Base-by-base conservation (phyloP, 2,113 vertebrate genomes). In the Octodon degus region DNA sequence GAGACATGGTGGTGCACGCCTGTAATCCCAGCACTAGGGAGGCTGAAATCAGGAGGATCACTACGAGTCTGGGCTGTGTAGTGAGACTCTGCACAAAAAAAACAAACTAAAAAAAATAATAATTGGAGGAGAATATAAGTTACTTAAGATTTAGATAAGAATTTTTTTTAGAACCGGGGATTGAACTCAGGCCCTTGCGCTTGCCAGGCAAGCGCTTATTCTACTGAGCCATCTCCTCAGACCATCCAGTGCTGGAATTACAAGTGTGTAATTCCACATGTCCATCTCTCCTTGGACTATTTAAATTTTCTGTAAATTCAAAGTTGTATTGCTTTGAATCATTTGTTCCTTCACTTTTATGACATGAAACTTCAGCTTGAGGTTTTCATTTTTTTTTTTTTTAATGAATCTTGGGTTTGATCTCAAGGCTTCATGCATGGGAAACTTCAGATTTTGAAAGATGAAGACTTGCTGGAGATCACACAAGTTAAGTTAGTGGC, bases 301-400 rank as follows among this genome's bases (percentile, higher is more conserved):
- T 96, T 43, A 93, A 86, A 16, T 68, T 87, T 93, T 95, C 86
- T 95, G 6, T 74, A 58, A 92, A 25, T 90, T 97, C 83, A 53
- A 90, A 92, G 84, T 94, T 80, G 40, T 65, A 72, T 85, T 96
- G 37, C 43, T 74, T 84, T 74, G 60, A 55, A 89, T 65, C 19
- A 47, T 53, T 82, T 93, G 30, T 77, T 34, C 19, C 13, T 50
- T 96, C 68, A 86, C n/a, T 95, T 91, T 79, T 5, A 76, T 62
- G 27, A 20, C 32, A 34, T 95, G 55, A 94, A 90, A 92, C 68
- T 53, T 91, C 81, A 97, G 22, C 95, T 96, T 91, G 55, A n/a
- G n/a, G 8, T 37, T 7, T 50, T 86, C 20, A 53, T 40, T 53
- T 34, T 62, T 24, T 34, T 62, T 24, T 34, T 47, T 40, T 67